These are phyloP conservation scores for Leucophenga montana DNA, from an alignment of 2,888 invertebrate species.

Conservation along the genomic window DNA sequence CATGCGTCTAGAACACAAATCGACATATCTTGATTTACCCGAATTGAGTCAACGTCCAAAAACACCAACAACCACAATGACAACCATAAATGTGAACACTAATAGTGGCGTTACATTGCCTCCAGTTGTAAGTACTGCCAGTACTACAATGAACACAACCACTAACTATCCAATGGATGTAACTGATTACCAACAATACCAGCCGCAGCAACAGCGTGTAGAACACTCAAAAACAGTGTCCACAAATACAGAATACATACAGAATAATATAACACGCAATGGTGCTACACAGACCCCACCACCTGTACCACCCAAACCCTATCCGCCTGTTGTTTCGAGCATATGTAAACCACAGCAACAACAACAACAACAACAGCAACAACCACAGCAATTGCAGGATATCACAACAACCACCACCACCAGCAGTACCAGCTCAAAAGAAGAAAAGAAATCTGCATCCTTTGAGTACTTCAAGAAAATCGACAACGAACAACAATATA, in stretches of 20 bases:
- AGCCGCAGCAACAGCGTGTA: neutral
- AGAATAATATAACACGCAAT: slow-evolving; percentile 28
- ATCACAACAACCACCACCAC: slow-evolving; percentile 55
- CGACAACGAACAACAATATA: slow-evolving; percentile 59
- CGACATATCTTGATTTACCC: slow-evolving; percentile 69
- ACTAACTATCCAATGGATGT: slow-evolving; percentile 48
- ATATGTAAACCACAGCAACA: slow-evolving; percentile 47
- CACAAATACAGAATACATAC: slow-evolving; percentile 49
- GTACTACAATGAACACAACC: no score
- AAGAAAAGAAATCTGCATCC: slow-evolving; percentile 78
- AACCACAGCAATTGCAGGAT: slow-evolving; percentile 44
- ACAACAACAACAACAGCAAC: slow-evolving; percentile 26
- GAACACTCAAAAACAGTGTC: slow-evolving; percentile 44
- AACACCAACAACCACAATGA: slow-evolving; percentile 47
- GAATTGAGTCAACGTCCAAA: slow-evolving; percentile 58
- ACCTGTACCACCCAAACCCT: slow-evolving; percentile 66
- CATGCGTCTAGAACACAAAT: slow-evolving; percentile 73
- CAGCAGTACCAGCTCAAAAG: slow-evolving; percentile 58
- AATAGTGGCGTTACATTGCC: slow-evolving; percentile 39
- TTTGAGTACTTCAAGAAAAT: slow-evolving; percentile 81
- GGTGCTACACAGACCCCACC: slow-evolving; percentile 64
- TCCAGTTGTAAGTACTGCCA: slow-evolving; percentile 22
- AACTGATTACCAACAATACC: slow-evolving; percentile 50
- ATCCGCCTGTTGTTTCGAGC: slow-evolving; percentile 50
- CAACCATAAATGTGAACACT: slow-evolving; percentile 34